Evolutionary conservation across 1,140 invertebrate genomes (phyloP), one percentile per base, ranked within the genome.

Genomic region (Drosophila yakuba): DNA sequence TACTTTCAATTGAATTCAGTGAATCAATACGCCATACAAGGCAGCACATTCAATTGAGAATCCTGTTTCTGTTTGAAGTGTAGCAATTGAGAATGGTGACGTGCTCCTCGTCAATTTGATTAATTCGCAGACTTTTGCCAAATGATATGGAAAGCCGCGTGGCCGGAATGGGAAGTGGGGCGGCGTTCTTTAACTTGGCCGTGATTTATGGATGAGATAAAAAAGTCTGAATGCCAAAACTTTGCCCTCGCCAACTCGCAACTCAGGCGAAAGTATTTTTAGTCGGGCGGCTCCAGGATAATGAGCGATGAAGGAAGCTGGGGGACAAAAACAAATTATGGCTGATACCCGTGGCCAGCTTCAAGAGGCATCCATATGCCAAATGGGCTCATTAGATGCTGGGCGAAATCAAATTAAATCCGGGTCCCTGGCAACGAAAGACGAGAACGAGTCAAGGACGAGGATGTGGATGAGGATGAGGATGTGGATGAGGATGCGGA

Each of bases 191-290:
- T 57, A 72, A 84, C 77, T 80, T 73, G 79, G 28, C 51, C 66
- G 61, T 84, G 80, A 84, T 80, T 84, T 85, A 84, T 85, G 80
- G 69, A 77, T 59, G 73, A 77, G 81, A 85, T 85, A 85, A 80
- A 80, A 80, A 64, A 72, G 68, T 78, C 80, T 59, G 73, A 84
- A 76, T 80, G 73, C 61, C 55, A 72, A 83, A 85, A 84, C n/a
- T 77, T 52, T 80, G 59, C 56, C 59, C 39, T 20, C 15, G 38
- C 39, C 39, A 44, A 20, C 20, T 20, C 32, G 32, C 32, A 39
- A 39, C 38, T 23, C 41, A 32, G 44, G 59, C 79, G 36, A 60
- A 85, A 77, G 78, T 85, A 77, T 84, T 77, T 85, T 77, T 66
- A 58, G 73, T 39, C 76, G 8, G 45, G 36, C 61, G 11, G 43